phyloP scores from a whole-genome alignment of 1,140 invertebrate genomes.

The Pseudobourletiella spinata region DNA sequence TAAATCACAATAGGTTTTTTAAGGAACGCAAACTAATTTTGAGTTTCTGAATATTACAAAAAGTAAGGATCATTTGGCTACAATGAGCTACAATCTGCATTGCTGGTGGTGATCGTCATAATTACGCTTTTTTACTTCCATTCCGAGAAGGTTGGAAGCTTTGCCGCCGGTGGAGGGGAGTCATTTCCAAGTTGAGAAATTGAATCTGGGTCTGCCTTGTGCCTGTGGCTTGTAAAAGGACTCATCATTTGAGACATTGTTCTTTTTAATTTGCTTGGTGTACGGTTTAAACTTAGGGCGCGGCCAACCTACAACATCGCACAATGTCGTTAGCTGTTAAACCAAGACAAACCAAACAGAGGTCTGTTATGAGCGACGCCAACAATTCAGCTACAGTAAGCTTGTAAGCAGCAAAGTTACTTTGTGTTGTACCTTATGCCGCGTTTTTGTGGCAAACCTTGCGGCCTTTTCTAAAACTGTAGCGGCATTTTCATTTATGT shows the following conservation, averaged over 20 bases:
- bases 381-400: too few species aligned
- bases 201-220: conserved; percentile 22
- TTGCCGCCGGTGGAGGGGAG: conserved; percentile 10
- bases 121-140: too few species aligned
- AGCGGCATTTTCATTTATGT: conserved; percentile 17
- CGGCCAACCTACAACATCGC: conserved; percentile 55
- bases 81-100: too few species aligned
- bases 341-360: too few species aligned
- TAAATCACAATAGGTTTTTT: too few species aligned
- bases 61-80: too few species aligned
- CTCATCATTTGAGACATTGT: conserved; percentile 93
- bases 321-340: too few species aligned
- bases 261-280: conserved; percentile 81
- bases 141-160: background rate
- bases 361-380: too few species aligned
- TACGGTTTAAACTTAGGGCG: conserved; percentile 89
- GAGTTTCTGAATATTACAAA: background rate
- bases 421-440: conserved; percentile 57
- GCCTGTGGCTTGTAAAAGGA: conserved; percentile 48
- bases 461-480: conserved; percentile 25
- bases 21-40: background rate
- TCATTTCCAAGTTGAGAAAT: conserved; percentile 20
- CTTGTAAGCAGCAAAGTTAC: too few species aligned
- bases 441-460: conserved; percentile 69
- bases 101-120: too few species aligned